Percentiles rank a stretch among this genome's conserved stretches.
phyloP scores from a whole-genome alignment of 1,140 invertebrate species.

The Papilio xuthus region DNA sequence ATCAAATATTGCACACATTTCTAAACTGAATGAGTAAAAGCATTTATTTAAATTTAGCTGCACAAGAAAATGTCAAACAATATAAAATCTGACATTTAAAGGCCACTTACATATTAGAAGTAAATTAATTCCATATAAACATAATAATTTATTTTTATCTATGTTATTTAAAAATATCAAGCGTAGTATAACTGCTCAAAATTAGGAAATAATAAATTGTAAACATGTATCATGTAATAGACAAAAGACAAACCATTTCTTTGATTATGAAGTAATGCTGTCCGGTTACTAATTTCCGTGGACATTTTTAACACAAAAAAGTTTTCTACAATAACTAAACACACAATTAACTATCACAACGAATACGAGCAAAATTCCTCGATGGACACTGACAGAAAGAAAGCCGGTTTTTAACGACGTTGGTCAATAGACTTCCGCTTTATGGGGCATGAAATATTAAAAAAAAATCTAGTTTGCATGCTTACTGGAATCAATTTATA shows the following conservation, averaged over 20 bases:
- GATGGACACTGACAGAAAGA: neutral
- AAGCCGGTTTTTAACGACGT: conserved; percentile 17
- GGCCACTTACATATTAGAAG: too few relatives aligned
- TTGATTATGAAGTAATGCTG: conserved; percentile 28
- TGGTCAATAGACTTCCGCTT: conserved; percentile 3
- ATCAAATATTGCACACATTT: neutral
- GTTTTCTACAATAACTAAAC: neutral
- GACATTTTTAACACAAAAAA: conserved; percentile 26
- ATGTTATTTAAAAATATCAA: neutral
- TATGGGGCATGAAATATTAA: neutral
- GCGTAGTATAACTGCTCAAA: neutral
- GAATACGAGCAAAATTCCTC: neutral
- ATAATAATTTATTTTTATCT: neutral
- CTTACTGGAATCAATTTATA: conserved; percentile 28
- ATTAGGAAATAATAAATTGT: neutral
- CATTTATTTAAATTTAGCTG: neutral
- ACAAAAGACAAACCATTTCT: conserved; percentile 30
- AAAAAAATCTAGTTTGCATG: conserved; percentile 13
- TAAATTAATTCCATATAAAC: neutral
- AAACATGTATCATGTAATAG: neutral
- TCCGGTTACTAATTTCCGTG: conserved; percentile 24
- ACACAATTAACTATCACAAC: neutral
- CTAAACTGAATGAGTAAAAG: neutral
- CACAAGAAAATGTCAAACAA: neutral
- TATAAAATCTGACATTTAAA: neutral